Evolutionary conservation across 2,888 invertebrate genomes (phyloP).

Genomic region (Acrobasis consociella): DNA sequence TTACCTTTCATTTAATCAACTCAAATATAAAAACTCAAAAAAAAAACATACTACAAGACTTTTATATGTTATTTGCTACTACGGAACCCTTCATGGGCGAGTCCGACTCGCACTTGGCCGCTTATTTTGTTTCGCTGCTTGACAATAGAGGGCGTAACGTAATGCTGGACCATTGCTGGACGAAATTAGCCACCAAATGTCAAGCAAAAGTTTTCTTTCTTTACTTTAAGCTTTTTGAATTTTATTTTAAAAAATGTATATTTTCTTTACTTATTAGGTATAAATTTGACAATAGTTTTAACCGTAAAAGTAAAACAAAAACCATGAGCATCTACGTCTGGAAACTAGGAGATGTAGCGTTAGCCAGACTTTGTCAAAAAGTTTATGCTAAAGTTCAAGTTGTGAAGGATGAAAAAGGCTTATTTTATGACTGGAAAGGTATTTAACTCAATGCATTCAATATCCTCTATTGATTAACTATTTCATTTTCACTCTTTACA

Average conservation of each 20-base stretch:
- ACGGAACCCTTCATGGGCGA: too few species aligned
- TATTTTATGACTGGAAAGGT: constrained; percentile 74
- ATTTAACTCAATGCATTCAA: neutral
- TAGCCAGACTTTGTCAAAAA: constrained; percentile 66
- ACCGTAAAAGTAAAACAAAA: neutral
- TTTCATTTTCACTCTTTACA: too few species aligned
- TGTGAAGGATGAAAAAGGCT: constrained; percentile 66
- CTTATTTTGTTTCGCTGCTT: constrained; percentile 45
- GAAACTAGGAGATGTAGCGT: constrained; percentile 70
- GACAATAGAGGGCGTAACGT: constrained; percentile 42
- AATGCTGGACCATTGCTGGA: too few species aligned
- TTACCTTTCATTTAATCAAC: too few species aligned
- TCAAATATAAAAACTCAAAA: too few species aligned
- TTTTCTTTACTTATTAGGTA: neutral
- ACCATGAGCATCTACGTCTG: constrained; percentile 63
- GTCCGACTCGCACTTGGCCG: too few species aligned
- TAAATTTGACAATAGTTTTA: neutral
- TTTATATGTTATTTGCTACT: too few species aligned
- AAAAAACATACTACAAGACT: too few species aligned
- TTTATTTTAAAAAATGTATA: neutral
- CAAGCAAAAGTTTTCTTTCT: too few species aligned
- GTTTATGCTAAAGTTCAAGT: constrained; percentile 70
- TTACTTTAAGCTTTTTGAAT: neutral
- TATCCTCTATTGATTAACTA: neutral
- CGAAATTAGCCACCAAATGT: too few species aligned